Conservation (phyloP, 2,797 vertebrate species). For the Chaunax sp. region DNA sequence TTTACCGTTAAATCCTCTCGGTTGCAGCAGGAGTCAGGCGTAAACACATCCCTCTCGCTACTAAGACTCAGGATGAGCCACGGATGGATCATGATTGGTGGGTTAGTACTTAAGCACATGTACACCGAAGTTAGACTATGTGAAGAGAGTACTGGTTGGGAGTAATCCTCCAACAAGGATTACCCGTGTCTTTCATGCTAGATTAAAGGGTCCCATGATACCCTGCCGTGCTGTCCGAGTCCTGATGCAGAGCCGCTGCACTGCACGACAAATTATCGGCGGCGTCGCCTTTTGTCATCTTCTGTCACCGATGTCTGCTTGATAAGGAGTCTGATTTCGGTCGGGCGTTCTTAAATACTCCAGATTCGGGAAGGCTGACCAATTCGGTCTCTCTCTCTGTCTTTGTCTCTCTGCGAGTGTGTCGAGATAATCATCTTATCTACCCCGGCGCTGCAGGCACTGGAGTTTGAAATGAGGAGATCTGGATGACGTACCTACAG, state of each 20-base stretch:
- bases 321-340: conserved; percentile 25
- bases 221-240: conserved; percentile 31
- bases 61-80: conserved; percentile 57
- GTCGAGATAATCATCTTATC: conserved; percentile 60
- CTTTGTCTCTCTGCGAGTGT: conserved; percentile 39
- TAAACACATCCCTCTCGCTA: conserved; percentile 53
- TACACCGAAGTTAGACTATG: conserved; percentile 64
- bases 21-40: conserved; percentile 46
- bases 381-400: conserved; percentile 35
- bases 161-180: conserved; percentile 75
- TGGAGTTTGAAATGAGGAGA: conserved; percentile 45
- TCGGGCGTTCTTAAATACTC: background rate
- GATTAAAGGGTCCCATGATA: conserved; percentile 75
- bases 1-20: conserved; percentile 60
- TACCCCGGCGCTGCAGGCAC: conserved; percentile 21
- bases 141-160: conserved; percentile 54
- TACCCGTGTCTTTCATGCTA: conserved; percentile 75
- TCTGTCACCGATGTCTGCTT: conserved; percentile 23
- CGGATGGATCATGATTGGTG: conserved; percentile 55
- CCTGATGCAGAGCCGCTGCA: conserved; percentile 58
- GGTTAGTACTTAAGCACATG: conserved; percentile 67
- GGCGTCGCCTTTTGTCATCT: conserved; percentile 25
- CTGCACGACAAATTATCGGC: conserved; percentile 51
- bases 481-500: conserved; percentile 43
- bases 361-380: conserved; percentile 41